phyloP scores from a whole-genome alignment of 2,888 invertebrate species.

The Panorpa germanica region DNA sequence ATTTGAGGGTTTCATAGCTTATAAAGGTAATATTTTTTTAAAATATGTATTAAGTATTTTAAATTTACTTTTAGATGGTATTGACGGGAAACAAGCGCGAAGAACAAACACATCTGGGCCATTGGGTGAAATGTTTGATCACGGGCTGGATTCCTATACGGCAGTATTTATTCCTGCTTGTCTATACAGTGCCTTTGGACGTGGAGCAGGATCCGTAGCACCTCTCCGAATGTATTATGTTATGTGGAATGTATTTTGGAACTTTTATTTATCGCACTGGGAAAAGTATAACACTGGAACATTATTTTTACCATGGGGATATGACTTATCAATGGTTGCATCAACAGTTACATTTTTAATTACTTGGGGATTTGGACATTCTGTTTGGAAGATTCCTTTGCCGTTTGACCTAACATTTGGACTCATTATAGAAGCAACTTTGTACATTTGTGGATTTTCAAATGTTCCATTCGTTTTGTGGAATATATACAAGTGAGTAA shows the following conservation, averaged over 20 bases:
- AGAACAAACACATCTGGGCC: conserved; percentile 88
- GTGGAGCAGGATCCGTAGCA: conserved; percentile 52
- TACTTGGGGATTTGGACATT: conserved; percentile 48
- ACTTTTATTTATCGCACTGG: conserved; percentile 96
- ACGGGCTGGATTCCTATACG: conserved; percentile 94
- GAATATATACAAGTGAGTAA: conserved; percentile 79
- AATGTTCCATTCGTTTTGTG: conserved; percentile 80
- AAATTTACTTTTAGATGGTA: conserved; percentile 53
- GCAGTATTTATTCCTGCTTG: conserved; percentile 87
- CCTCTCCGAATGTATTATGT: conserved; percentile 77
- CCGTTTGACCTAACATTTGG: conserved; percentile 57
- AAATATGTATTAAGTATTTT: conserved; percentile 5
- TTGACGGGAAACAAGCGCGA: conserved; percentile 97
- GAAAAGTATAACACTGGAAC: conserved; percentile 98
- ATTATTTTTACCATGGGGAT: conserved; percentile 95
- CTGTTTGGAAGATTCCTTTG: conserved; percentile 66
- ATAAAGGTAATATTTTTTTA: not conserved
- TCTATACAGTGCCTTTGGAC: conserved; percentile 85
- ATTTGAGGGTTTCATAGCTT: too few species aligned
- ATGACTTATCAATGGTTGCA: conserved; percentile 53
- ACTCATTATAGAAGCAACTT: conserved; percentile 59
- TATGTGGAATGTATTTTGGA: conserved; percentile 81
- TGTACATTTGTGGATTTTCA: conserved; percentile 71
- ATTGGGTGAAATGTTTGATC: conserved; percentile 94
- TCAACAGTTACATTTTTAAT: conserved; percentile 33